Conservation (phyloP, 2,797 vertebrate genomes). For the Meda fulgida region DNA sequence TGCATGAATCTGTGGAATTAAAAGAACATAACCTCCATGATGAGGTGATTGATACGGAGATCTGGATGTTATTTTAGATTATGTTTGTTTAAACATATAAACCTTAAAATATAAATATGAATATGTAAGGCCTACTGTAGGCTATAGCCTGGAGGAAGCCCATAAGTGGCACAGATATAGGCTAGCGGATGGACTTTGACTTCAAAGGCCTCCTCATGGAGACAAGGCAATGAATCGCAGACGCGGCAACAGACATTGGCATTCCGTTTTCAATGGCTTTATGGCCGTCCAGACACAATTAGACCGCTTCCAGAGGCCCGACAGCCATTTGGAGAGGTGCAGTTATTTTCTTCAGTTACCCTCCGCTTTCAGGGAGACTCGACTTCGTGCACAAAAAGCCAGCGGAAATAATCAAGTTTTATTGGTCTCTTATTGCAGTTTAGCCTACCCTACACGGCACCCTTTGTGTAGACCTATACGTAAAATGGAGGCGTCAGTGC, state of each 20-base stretch:
- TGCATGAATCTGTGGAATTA: slow-evolving; percentile 35
- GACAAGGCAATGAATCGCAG: slow-evolving; percentile 83
- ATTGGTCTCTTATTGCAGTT: slow-evolving; percentile 82
- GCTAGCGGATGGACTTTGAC: slow-evolving; percentile 79
- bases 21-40: not conserved
- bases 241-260: slow-evolving; percentile 88
- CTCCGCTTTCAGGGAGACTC: slow-evolving; percentile 79
- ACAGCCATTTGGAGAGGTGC: slow-evolving; percentile 87
- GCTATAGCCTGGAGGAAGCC: not conserved
- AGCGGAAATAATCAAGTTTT: slow-evolving; percentile 94
- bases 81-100: not conserved
- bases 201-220: slow-evolving; percentile 84
- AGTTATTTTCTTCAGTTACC: slow-evolving; percentile 85
- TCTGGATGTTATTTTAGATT: not conserved
- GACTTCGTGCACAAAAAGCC: slow-evolving; percentile 83
- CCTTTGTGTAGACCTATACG: slow-evolving; percentile 70
- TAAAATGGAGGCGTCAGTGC: slow-evolving; percentile 1
- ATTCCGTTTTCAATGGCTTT: slow-evolving; percentile 93
- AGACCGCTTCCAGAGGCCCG: slow-evolving; percentile 80
- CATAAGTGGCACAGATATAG: slow-evolving; percentile 73
- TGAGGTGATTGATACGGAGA: not conserved
- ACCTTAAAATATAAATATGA: not conserved
- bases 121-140: not conserved
- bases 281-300: slow-evolving; percentile 91
- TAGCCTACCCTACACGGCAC: slow-evolving; percentile 75